phyloP scores from a whole-genome alignment of 2,888 invertebrate species.

The Habrosyne pyritoides region DNA sequence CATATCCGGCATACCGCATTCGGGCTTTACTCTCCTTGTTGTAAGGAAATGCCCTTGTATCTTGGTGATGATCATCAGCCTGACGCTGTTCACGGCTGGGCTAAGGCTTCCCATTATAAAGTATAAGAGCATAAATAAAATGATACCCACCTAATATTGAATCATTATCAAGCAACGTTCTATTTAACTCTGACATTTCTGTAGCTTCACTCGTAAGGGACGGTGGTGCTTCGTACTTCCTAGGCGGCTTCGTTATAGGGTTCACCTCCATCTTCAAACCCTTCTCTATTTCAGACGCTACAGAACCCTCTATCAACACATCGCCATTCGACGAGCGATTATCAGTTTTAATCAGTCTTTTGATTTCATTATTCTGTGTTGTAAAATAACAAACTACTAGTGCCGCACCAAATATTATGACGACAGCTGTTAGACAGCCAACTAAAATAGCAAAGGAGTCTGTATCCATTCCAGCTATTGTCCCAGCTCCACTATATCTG shows the following conservation, averaged over 20 bases:
- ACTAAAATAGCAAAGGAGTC: slow-evolving; percentile 81
- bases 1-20: too few relatives aligned
- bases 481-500: slow-evolving; percentile 71
- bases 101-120: background rate
- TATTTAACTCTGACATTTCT: slow-evolving; percentile 91
- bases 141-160: slow-evolving; percentile 86
- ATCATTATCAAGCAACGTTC: slow-evolving; percentile 89
- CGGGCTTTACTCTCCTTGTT: too few relatives aligned
- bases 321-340: slow-evolving; percentile 85
- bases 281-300: slow-evolving; percentile 91
- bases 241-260: slow-evolving; percentile 91
- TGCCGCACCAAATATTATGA: slow-evolving; percentile 75
- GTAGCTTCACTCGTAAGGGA: slow-evolving; percentile 87
- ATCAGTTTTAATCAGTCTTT: slow-evolving; percentile 85
- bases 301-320: slow-evolving; percentile 88
- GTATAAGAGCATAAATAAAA: slow-evolving; percentile 9
- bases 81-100: too few relatives aligned
- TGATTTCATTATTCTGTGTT: slow-evolving; percentile 74
- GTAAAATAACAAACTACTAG: slow-evolving; percentile 82
- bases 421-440: slow-evolving; percentile 72
- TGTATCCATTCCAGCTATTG: slow-evolving; percentile 74
- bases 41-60: too few relatives aligned
- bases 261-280: slow-evolving; percentile 91
- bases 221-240: slow-evolving; percentile 87
- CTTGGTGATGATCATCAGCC: too few relatives aligned